These are phyloP conservation scores for Yponomeuta plumbellus DNA, from an alignment of 2,888 invertebrate species.

Conservation along the genomic window DNA sequence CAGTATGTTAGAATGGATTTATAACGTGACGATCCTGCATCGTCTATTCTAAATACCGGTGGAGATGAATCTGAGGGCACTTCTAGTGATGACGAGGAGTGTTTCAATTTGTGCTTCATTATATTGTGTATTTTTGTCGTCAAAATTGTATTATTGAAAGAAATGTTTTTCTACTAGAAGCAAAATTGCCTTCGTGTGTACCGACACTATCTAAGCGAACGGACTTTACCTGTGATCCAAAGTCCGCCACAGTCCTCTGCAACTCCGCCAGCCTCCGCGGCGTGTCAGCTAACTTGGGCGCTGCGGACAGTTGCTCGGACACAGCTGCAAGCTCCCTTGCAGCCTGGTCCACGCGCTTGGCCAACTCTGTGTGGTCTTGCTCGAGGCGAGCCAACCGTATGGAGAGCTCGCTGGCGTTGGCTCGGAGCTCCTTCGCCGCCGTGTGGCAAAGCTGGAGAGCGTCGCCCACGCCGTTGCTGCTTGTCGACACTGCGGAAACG, in stretches of 20 bases:
- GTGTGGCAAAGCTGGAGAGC: slow-evolving; percentile 84
- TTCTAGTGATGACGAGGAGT: no score
- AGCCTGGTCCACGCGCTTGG: slow-evolving; percentile 55
- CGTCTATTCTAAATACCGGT: no score
- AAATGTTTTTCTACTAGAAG: no score
- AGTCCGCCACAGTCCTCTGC: slow-evolving; percentile 73
- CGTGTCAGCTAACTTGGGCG: slow-evolving; percentile 77
- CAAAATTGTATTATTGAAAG: no score
- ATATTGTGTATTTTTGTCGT: no score
- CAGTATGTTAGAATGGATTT: no score
- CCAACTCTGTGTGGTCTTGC: slow-evolving; percentile 64
- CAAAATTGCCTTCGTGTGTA: no score
- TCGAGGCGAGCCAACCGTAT: slow-evolving; percentile 76
- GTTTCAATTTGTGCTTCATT: no score
- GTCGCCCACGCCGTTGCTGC: slow-evolving; percentile 82
- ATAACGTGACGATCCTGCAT: no score
- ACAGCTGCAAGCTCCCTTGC: slow-evolving; percentile 64
- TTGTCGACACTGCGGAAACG: slow-evolving; percentile 75
- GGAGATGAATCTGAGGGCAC: no score
- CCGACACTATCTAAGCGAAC: background rate
- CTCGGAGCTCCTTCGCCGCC: slow-evolving; percentile 79
- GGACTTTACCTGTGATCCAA: slow-evolving; percentile 75
- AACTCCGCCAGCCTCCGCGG: slow-evolving; percentile 74
- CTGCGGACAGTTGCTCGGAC: slow-evolving; percentile 75
- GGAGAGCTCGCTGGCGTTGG: slow-evolving; percentile 80